phyloP scores from a whole-genome alignment of 2,113 vertebrate species.

The Xiphias gladius region DNA sequence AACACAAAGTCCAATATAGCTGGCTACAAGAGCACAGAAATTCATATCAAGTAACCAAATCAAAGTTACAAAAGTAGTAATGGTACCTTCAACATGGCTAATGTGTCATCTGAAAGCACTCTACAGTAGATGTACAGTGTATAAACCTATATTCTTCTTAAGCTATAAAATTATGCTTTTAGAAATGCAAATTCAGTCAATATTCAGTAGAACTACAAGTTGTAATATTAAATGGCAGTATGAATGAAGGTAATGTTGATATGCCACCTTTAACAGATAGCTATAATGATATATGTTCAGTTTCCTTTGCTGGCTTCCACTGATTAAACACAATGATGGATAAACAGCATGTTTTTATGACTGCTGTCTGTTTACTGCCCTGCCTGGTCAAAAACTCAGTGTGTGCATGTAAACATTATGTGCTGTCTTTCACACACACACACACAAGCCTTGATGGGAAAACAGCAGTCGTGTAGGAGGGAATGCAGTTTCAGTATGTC shows the following conservation, averaged over 20 bases:
- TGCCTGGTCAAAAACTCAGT: conserved; percentile 73
- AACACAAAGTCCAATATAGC: not conserved
- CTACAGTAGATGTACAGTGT: not conserved
- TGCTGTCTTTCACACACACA: conserved; percentile 56
- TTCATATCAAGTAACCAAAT: not conserved
- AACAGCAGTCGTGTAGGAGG: conserved; percentile 82
- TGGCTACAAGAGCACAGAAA: not conserved
- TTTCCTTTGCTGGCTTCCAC: conserved; percentile 46
- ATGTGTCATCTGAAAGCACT: not conserved
- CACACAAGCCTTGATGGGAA: conserved; percentile 60
- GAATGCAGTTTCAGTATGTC: conserved; percentile 68
- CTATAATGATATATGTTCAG: conserved; percentile 61
- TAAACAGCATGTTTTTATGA: conserved; percentile 73
- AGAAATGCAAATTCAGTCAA: conserved; percentile 41
- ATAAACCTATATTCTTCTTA: conserved; percentile 5
- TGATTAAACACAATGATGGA: conserved; percentile 72
- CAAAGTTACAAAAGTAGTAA: not conserved
- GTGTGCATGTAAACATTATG: conserved; percentile 79
- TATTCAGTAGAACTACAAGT: conserved; percentile 31
- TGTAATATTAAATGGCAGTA: conserved; percentile 45
- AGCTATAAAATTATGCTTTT: conserved; percentile 15
- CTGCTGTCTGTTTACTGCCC: conserved; percentile 77
- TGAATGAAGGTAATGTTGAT: conserved; percentile 42
- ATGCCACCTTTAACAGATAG: conserved; percentile 69
- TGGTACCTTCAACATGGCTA: not conserved